phyloP scores from a whole-genome alignment of 1,140 invertebrate genomes.

The Arion vulgaris region DNA sequence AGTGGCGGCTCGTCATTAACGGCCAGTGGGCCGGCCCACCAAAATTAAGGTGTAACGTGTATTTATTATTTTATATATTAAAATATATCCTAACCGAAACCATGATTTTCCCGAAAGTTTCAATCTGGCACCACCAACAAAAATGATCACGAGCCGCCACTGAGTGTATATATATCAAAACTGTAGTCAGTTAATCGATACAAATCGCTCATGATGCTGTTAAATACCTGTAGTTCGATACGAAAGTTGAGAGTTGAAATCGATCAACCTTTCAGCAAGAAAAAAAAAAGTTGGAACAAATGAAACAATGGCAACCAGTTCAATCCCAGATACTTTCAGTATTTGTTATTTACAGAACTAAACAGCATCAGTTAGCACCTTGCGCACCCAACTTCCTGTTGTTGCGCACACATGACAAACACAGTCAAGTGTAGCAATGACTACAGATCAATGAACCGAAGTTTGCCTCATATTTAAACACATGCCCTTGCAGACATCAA shows the following conservation, averaged over 20 bases:
- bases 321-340: background rate
- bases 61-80: too few species aligned
- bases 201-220: too few species aligned
- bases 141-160: too few species aligned
- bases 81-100: too few species aligned
- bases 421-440: background rate
- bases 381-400: background rate
- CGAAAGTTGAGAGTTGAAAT: background rate
- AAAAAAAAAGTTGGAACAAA: background rate
- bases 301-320: background rate
- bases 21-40: too few species aligned
- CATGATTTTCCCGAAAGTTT: too few species aligned
- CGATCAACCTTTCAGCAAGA: background rate
- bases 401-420: background rate
- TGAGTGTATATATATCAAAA: too few species aligned
- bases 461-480: background rate
- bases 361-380: background rate
- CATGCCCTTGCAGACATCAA: slow-evolving; percentile 5
- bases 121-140: too few species aligned
- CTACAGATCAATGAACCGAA: background rate
- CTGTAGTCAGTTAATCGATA: too few species aligned
- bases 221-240: too few species aligned
- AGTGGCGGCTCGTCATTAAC: too few species aligned
- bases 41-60: too few species aligned
- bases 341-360: background rate